A percentile compares a stretch with the other conserved stretches of the same genome.
Evolutionary conservation across 2,113 vertebrate species (phyloP).

Genomic region (Eira barbara): DNA sequence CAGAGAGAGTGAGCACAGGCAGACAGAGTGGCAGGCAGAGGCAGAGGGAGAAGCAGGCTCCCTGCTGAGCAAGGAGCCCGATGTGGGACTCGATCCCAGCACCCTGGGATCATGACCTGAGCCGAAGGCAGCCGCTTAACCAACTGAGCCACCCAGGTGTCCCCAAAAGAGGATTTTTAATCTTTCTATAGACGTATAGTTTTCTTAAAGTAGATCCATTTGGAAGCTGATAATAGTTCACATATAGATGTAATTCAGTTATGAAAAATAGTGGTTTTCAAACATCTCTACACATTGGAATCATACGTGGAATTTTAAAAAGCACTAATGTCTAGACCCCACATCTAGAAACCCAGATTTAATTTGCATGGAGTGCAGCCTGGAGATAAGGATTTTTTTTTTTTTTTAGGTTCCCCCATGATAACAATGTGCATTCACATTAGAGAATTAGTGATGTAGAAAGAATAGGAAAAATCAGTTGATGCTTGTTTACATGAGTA

Average conservation of each 20-base stretch:
- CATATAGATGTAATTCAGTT: not conserved
- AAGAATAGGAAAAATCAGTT: not conserved
- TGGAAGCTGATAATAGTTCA: not conserved
- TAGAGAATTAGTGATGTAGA: not conserved
- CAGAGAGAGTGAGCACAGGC: too few species aligned
- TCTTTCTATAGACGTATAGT: not conserved
- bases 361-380: not conserved
- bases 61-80: too few species aligned
- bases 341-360: not conserved
- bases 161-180: not conserved
- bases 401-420: not conserved
- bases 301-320: not conserved
- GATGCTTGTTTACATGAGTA: not conserved
- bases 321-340: not conserved
- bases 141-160: too few species aligned
- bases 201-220: not conserved
- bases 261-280: not conserved
- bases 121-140: too few species aligned
- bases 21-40: too few species aligned
- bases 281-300: not conserved
- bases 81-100: too few species aligned
- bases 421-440: not conserved
- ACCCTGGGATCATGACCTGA: too few species aligned
- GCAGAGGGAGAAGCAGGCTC: too few species aligned
- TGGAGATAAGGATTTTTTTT: not conserved